Conservation (phyloP, 2,797 vertebrate genomes). For the Propithecus perrieri region DNA sequence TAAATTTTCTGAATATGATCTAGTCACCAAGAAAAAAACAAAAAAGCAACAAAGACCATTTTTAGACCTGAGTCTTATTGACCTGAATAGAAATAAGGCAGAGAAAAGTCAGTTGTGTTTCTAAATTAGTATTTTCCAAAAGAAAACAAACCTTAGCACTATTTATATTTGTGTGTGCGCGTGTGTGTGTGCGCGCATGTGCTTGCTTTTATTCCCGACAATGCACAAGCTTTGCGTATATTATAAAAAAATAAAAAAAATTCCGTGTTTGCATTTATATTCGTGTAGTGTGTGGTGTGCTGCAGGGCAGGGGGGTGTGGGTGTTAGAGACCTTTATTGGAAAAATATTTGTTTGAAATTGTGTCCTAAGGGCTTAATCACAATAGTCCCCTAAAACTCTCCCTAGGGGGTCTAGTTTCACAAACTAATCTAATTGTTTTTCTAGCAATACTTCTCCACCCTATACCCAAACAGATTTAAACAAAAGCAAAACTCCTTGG, state of each 20-base stretch:
- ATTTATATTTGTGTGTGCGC: slow-evolving; percentile 36
- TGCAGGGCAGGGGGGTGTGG: background rate
- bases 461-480: slow-evolving; percentile 67
- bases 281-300: background rate
- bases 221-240: background rate
- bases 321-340: slow-evolving; percentile 50
- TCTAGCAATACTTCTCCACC: slow-evolving; percentile 76
- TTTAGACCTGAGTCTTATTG: slow-evolving; percentile 43
- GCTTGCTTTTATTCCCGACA: slow-evolving; percentile 53
- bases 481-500: slow-evolving; percentile 69
- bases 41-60: slow-evolving; percentile 11
- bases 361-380: slow-evolving; percentile 80
- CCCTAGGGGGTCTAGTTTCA: slow-evolving; percentile 73
- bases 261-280: background rate
- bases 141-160: background rate
- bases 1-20: slow-evolving; percentile 78
- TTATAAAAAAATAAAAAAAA: slow-evolving; percentile 69
- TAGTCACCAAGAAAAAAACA: slow-evolving; percentile 36
- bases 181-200: background rate
- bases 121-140: slow-evolving; percentile 33
- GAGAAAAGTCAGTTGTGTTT: slow-evolving; percentile 35
- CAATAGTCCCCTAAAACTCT: slow-evolving; percentile 75
- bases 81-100: slow-evolving; percentile 41
- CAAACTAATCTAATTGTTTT: slow-evolving; percentile 80
- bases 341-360: slow-evolving; percentile 80